These are phyloP conservation scores for Cheilosia variabilis DNA, from an alignment of 2,888 invertebrate genomes.

Conservation along the genomic window DNA sequence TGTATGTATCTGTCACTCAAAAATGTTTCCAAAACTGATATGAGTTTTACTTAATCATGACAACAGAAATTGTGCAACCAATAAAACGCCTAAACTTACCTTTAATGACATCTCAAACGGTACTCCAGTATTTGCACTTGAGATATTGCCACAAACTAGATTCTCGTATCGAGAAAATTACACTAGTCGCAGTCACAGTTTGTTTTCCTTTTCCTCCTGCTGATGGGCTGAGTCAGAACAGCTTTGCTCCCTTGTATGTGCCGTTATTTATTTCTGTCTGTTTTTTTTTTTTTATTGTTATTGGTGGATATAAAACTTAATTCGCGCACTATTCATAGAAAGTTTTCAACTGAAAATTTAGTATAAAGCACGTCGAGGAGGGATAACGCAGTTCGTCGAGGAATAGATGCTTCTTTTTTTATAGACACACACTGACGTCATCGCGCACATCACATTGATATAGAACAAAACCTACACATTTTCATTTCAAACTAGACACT, in stretches of 20 bases:
- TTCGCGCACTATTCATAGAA: constrained; percentile 61
- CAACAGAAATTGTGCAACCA: not conserved
- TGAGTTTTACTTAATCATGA: not conserved
- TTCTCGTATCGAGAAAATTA: constrained; percentile 18
- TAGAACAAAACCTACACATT: constrained; percentile 46
- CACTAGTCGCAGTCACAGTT: constrained; percentile 18
- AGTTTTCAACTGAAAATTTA: constrained; percentile 40
- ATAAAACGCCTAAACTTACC: constrained; percentile 39
- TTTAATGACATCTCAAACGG: constrained; percentile 58
- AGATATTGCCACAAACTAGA: constrained; percentile 15
- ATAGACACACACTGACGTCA: constrained; percentile 55
- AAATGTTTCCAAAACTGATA: not conserved
- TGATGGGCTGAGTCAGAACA: constrained; percentile 14
- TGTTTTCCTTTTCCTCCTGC: constrained; percentile 25
- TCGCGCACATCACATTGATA: constrained; percentile 51
- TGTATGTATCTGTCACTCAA: constrained; percentile 2
- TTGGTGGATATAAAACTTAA: constrained; percentile 26
- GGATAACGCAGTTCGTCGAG: constrained; percentile 12
- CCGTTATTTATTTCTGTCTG: constrained; percentile 44
- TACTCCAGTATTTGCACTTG: not conserved
- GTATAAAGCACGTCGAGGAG: constrained; percentile 20
- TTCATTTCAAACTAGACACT: constrained; percentile 21
- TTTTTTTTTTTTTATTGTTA: constrained; percentile 10
- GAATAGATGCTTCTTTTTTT: constrained; percentile 17
- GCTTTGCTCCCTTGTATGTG: constrained; percentile 26